Evolutionary conservation across 2,888 invertebrate genomes (phyloP).

Genomic region (Drosophila neotestacea): DNA sequence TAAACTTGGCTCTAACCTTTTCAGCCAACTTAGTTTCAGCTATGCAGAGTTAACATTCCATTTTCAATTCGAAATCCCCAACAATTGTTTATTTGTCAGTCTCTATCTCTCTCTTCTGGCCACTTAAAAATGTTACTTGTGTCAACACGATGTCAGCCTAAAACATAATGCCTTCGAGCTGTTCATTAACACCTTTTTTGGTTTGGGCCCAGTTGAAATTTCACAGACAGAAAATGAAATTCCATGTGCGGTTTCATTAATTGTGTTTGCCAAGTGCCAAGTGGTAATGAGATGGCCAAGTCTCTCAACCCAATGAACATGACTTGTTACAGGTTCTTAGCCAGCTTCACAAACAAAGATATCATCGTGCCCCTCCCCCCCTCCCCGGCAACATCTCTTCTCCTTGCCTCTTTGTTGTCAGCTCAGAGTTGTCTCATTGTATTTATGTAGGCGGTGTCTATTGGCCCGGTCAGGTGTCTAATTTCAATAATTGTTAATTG

Average conservation of each 20-base stretch:
- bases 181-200: conserved; percentile 76
- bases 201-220: conserved; percentile 41
- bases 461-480: conserved; percentile 61
- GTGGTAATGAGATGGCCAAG: conserved; percentile 70
- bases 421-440: conserved; percentile 37
- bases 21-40: not conserved
- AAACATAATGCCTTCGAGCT: conserved; percentile 72
- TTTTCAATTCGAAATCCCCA: conserved; percentile 26
- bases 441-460: conserved; percentile 55
- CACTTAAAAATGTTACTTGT: conserved; percentile 69
- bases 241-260: conserved; percentile 75
- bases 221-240: conserved; percentile 56
- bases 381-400: not conserved
- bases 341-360: conserved; percentile 53
- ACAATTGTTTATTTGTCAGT: conserved; percentile 69
- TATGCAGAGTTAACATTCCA: conserved; percentile 49
- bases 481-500: conserved; percentile 74
- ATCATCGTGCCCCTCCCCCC: conserved; percentile 26
- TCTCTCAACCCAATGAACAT: conserved; percentile 24
- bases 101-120: conserved; percentile 25
- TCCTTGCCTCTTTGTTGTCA: not conserved
- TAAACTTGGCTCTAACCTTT: conserved; percentile 44
- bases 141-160: conserved; percentile 72
- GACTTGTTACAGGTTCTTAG: conserved; percentile 70
- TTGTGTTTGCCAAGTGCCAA: conserved; percentile 72